Percentiles rank a stretch among this genome's conserved stretches.
phyloP scores from a whole-genome alignment of 2,888 invertebrate genomes.

The Stictocephala bisonia region DNA sequence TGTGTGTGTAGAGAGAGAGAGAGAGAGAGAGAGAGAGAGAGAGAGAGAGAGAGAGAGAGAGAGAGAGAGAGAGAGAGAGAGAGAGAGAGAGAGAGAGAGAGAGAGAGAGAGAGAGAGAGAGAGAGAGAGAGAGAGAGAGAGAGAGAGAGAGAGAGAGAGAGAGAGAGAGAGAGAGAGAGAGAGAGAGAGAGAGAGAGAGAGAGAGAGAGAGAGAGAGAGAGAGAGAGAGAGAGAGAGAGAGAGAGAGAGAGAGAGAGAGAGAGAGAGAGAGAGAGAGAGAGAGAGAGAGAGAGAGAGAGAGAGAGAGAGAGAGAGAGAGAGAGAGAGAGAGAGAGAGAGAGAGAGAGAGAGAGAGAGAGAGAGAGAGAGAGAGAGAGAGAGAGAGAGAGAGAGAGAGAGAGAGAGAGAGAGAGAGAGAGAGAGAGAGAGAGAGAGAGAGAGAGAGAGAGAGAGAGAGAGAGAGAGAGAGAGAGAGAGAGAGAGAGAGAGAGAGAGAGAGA shows the following conservation, averaged over 20 bases:
- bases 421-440: not conserved
- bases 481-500: slow-evolving; percentile 3
- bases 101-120: not conserved
- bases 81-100: not conserved
- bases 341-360: not conserved
- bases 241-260: not conserved
- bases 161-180: not conserved
- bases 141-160: not conserved
- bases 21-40: not conserved
- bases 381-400: not conserved
- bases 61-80: not conserved
- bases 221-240: not conserved
- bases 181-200: not conserved
- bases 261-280: not conserved
- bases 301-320: not conserved
- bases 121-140: not conserved
- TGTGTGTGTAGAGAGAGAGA: no score
- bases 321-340: not conserved
- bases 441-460: not conserved
- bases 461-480: not conserved
- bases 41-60: not conserved
- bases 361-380: not conserved
- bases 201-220: not conserved
- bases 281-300: not conserved
- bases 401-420: not conserved